Percentiles rank a stretch among this genome's conserved stretches.
Conservation (phyloP, 2,797 vertebrate genomes). For the Hydrocynus forskahlii region DNA sequence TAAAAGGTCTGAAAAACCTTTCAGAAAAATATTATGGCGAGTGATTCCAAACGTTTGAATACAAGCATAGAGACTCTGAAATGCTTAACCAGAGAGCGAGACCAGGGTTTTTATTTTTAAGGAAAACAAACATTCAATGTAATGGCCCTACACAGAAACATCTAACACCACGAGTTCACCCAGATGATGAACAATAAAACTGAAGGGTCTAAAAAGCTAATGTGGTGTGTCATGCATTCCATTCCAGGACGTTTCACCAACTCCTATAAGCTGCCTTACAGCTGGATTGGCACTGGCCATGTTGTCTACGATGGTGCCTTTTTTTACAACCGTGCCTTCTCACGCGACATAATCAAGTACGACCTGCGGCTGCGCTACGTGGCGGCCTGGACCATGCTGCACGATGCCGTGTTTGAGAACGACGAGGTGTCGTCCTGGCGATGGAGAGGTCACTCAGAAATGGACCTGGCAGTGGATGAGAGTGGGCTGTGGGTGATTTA, state of each 20-base stretch:
- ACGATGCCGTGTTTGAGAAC: slow-evolving; percentile 84
- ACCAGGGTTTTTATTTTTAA: too few relatives aligned
- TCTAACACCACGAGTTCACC: background rate
- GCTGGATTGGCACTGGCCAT: slow-evolving; percentile 96
- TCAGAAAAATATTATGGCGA: too few relatives aligned
- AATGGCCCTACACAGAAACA: too few relatives aligned
- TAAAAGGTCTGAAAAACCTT: too few relatives aligned
- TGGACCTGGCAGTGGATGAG: slow-evolving; percentile 93
- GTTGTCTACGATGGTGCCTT: slow-evolving; percentile 92
- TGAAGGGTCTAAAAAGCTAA: background rate
- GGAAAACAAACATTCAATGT: too few relatives aligned
- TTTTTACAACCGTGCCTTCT: slow-evolving; percentile 97
- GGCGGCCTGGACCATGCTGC: slow-evolving; percentile 93
- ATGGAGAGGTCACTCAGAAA: slow-evolving; percentile 89
- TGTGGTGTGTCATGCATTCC: background rate
- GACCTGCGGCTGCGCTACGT: slow-evolving; percentile 88
- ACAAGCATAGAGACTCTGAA: too few relatives aligned
- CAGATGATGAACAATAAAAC: background rate
- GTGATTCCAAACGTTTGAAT: too few relatives aligned
- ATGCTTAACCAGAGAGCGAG: too few relatives aligned
- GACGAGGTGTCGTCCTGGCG: slow-evolving; percentile 89
- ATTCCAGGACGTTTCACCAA: slow-evolving; percentile 90
- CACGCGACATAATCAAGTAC: slow-evolving; percentile 96
- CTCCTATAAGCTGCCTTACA: slow-evolving; percentile 96
- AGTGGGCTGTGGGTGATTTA: slow-evolving; percentile 97